Percentiles rank a stretch among this genome's conserved stretches.
These are phyloP conservation scores for Macroramphosus scolopax DNA, from an alignment of 2,797 vertebrate species.

Conservation along the genomic window DNA sequence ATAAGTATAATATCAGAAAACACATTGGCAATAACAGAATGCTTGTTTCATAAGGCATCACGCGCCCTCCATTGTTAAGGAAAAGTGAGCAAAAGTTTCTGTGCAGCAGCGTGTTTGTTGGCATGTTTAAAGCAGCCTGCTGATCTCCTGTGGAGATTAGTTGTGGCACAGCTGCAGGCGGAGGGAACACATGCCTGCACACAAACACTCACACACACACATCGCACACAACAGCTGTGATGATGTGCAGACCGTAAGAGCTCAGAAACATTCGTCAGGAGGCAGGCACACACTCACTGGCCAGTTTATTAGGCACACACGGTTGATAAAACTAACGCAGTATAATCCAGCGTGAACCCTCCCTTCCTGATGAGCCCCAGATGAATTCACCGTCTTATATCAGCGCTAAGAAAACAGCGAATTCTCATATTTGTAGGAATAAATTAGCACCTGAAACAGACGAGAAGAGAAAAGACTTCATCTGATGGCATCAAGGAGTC, in stretches of 20 bases:
- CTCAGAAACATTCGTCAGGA: slow-evolving; percentile 41
- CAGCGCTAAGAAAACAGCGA: too few relatives aligned
- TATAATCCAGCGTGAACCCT: too few relatives aligned
- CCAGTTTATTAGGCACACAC: neutral
- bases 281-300: slow-evolving; percentile 38
- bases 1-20: slow-evolving; percentile 39
- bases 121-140: slow-evolving; percentile 40
- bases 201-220: slow-evolving; percentile 13
- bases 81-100: neutral
- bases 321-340: too few relatives aligned
- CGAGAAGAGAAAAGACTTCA: slow-evolving; percentile 26
- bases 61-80: slow-evolving; percentile 8
- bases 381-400: too few relatives aligned
- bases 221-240: slow-evolving; percentile 38
- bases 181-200: slow-evolving; percentile 34
- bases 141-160: slow-evolving; percentile 50
- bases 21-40: slow-evolving; percentile 31
- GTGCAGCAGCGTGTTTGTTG: slow-evolving; percentile 22
- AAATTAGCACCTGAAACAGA: slow-evolving; percentile 46
- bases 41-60: slow-evolving; percentile 17
- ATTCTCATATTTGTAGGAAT: slow-evolving; percentile 36
- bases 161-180: slow-evolving; percentile 1
- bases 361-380: too few relatives aligned
- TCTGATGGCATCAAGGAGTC: slow-evolving; percentile 14
- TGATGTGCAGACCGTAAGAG: slow-evolving; percentile 46